Evolutionary conservation across 2,888 invertebrate species (phyloP).

Genomic region (Drosophila cognata): DNA sequence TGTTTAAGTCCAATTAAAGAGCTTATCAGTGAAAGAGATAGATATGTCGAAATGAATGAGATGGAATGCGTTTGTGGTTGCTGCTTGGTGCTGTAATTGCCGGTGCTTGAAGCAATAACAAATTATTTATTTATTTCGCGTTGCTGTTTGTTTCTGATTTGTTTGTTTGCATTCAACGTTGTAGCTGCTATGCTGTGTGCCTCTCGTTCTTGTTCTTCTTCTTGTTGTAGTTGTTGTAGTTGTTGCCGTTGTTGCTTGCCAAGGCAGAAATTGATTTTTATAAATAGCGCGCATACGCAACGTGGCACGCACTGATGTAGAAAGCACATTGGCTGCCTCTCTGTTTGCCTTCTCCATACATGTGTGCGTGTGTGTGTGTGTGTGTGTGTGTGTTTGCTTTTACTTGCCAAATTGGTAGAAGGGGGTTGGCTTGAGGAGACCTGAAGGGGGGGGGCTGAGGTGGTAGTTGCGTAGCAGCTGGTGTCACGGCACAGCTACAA

Average conservation of each 20-base stretch:
- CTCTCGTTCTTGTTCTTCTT: not conserved
- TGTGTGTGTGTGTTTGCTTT: conserved; percentile 27
- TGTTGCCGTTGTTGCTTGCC: conserved; percentile 51
- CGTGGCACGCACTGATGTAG: conserved; percentile 77
- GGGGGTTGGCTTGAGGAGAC: not conserved
- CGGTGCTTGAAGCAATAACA: conserved; percentile 44
- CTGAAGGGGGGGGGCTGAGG: not conserved
- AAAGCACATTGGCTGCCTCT: conserved; percentile 47
- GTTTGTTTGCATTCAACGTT: conserved; percentile 56
- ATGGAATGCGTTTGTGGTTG: conserved; percentile 29
- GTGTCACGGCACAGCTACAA: conserved; percentile 43
- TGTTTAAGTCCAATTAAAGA: conserved; percentile 20
- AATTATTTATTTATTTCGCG: conserved; percentile 71
- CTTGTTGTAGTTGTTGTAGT: conserved; percentile 11
- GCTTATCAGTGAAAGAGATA: conserved; percentile 23
- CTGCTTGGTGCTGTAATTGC: conserved; percentile 19
- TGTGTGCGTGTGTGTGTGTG: conserved; percentile 3
- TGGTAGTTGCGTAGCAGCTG: conserved; percentile 29
- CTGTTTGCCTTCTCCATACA: conserved; percentile 14
- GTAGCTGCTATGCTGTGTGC: conserved; percentile 26
- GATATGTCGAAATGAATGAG: conserved; percentile 7
- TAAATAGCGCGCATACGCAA: conserved; percentile 79
- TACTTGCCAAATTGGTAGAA: conserved; percentile 19
- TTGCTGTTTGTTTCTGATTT: conserved; percentile 53
- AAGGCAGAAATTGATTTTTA: conserved; percentile 79